These are phyloP conservation scores for Neodiprion lecontei DNA, from an alignment of 1,140 invertebrate genomes.

Conservation along the genomic window DNA sequence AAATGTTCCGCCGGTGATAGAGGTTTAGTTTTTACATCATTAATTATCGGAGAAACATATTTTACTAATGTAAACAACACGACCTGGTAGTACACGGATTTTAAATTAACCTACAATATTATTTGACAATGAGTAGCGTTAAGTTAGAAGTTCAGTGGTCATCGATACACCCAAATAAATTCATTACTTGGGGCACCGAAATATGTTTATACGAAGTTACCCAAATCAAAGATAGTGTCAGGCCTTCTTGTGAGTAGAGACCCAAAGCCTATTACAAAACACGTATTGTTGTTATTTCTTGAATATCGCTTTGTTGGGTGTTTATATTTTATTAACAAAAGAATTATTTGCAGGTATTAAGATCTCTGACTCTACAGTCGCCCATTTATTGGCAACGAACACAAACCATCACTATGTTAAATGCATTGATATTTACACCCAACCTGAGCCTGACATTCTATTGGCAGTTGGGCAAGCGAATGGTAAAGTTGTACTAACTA, in stretches of 20 bases:
- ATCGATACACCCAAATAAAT: slow-evolving; percentile 77
- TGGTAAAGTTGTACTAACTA: slow-evolving; percentile 83
- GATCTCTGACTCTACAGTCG: slow-evolving; percentile 71
- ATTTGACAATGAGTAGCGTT: slow-evolving; percentile 56
- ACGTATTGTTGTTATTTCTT: slow-evolving; percentile 6
- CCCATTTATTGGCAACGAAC: slow-evolving; percentile 72
- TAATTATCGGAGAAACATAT: too few species aligned
- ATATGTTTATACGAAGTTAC: slow-evolving; percentile 83
- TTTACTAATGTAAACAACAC: too few species aligned
- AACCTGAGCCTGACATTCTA: slow-evolving; percentile 75
- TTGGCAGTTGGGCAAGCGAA: slow-evolving; percentile 85
- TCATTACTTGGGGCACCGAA: slow-evolving; percentile 87
- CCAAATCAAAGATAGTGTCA: slow-evolving; percentile 64
- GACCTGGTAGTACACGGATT: too few species aligned
- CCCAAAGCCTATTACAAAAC: slow-evolving; percentile 24
- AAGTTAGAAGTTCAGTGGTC: slow-evolving; percentile 83
- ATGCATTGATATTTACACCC: slow-evolving; percentile 81
- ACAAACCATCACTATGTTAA: slow-evolving; percentile 73
- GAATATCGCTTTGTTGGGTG: not conserved
- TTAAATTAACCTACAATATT: too few species aligned
- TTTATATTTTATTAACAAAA: slow-evolving; percentile 4
- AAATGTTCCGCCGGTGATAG: too few species aligned
- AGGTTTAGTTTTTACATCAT: too few species aligned
- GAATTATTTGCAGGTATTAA: slow-evolving; percentile 64
- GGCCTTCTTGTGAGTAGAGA: slow-evolving; percentile 64